phyloP scores from a whole-genome alignment of 2,888 invertebrate genomes.

The Hermaeophaga mercurialis region DNA sequence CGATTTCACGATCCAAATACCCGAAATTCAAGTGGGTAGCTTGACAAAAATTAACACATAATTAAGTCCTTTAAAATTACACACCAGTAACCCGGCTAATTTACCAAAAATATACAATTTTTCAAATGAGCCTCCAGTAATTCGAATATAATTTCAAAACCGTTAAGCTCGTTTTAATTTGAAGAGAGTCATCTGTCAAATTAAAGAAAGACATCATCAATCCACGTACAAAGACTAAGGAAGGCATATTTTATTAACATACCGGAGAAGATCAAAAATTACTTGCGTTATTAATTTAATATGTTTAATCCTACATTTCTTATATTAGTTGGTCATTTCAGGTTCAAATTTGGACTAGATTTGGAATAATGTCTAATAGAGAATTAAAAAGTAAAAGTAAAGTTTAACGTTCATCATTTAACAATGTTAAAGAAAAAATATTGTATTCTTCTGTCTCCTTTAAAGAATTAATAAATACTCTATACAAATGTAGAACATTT shows the following conservation, averaged over 20 bases:
- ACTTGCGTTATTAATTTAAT: too few relatives aligned
- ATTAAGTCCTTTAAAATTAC: neutral
- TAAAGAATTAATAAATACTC: too few relatives aligned
- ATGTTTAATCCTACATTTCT: too few relatives aligned
- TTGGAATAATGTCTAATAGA: too few relatives aligned
- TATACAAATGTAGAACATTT: too few relatives aligned
- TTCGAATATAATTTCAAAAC: conserved; percentile 5
- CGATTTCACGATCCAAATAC: neutral
- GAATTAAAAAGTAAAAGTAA: too few relatives aligned
- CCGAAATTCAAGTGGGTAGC: neutral
- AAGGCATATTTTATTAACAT: neutral
- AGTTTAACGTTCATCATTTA: too few relatives aligned
- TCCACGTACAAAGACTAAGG: neutral
- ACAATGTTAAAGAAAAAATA: too few relatives aligned
- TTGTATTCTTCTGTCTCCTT: too few relatives aligned
- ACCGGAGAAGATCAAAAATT: neutral
- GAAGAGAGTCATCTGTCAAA: conserved; percentile 8
- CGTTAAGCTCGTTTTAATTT: conserved; percentile 10
- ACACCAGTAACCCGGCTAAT: conserved; percentile 1
- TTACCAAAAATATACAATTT: neutral
- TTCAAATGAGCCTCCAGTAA: neutral
- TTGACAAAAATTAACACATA: conserved; percentile 9
- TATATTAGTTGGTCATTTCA: too few relatives aligned
- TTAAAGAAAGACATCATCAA: conserved; percentile 15
- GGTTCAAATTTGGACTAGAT: too few relatives aligned